A percentile compares a stretch with the other conserved stretches of the same genome.
Evolutionary conservation across 2,888 invertebrate genomes (phyloP).

Genomic region (Lydus trimaculatus): DNA sequence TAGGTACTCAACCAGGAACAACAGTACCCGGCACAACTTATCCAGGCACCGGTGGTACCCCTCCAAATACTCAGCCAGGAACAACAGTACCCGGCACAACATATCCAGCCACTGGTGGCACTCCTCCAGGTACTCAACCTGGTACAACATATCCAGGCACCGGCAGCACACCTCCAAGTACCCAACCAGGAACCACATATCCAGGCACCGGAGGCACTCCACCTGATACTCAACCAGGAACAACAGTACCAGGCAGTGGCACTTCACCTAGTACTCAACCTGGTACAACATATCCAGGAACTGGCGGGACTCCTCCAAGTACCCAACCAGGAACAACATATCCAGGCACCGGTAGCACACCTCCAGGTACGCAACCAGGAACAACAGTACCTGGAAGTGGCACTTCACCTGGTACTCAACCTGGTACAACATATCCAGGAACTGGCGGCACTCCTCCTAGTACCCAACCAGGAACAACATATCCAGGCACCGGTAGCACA

Average conservation of each 20-base stretch:
- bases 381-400: too few species aligned
- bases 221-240: neutral
- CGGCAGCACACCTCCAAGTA: neutral
- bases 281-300: neutral
- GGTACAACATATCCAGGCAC: neutral
- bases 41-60: too few species aligned
- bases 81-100: conserved; percentile 22
- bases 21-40: neutral
- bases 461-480: neutral
- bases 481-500: neutral
- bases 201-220: conserved; percentile 11
- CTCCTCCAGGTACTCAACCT: conserved; percentile 1
- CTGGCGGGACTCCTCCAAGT: neutral
- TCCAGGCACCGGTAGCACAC: conserved; percentile 23
- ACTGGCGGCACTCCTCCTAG: conserved; percentile 16
- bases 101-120: conserved; percentile 32
- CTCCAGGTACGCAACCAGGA: conserved; percentile 23
- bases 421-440: neutral
- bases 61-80: neutral
- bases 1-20: neutral
- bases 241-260: neutral
- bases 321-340: conserved; percentile 13
- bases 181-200: conserved; percentile 3
- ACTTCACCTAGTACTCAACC: conserved; percentile 14
- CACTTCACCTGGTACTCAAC: neutral